Conservation (phyloP, 1,140 invertebrate genomes). For the Melipona quadrifasciata region DNA sequence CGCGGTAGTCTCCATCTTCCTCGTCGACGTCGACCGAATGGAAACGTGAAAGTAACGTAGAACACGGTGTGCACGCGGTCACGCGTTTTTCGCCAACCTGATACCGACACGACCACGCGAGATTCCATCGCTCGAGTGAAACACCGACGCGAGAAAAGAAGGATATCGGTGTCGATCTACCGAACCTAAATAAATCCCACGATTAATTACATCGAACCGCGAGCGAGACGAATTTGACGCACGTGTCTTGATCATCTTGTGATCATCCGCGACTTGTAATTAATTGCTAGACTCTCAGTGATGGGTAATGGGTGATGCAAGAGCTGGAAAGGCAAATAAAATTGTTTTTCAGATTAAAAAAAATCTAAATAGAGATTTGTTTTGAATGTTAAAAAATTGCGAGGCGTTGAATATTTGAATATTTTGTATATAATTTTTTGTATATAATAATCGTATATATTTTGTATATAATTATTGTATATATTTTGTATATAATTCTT, state of each 20-base stretch:
- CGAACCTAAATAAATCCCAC: background rate
- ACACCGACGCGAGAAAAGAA: background rate
- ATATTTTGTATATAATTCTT: too few relatives aligned
- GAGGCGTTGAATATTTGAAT: too few relatives aligned
- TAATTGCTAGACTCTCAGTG: background rate
- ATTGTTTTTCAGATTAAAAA: too few relatives aligned
- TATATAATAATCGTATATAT: too few relatives aligned
- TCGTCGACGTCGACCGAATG: constrained; percentile 3
- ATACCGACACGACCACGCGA: background rate
- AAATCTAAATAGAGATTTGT: too few relatives aligned
- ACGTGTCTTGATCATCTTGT: too few relatives aligned
- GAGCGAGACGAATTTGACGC: background rate
- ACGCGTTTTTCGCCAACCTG: background rate
- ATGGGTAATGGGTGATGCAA: too few relatives aligned
- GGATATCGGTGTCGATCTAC: background rate
- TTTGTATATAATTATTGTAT: too few relatives aligned
- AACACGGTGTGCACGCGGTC: background rate
- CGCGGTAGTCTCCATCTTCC: background rate
- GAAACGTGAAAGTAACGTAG: constrained; percentile 14
- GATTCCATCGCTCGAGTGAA: background rate
- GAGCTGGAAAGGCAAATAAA: background rate
- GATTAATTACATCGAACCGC: background rate
- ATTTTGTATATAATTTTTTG: too few relatives aligned
- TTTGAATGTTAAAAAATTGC: too few relatives aligned
- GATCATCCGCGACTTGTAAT: background rate